Conservation (phyloP, 2,888 invertebrate genomes). For the Cryptus armator region DNA sequence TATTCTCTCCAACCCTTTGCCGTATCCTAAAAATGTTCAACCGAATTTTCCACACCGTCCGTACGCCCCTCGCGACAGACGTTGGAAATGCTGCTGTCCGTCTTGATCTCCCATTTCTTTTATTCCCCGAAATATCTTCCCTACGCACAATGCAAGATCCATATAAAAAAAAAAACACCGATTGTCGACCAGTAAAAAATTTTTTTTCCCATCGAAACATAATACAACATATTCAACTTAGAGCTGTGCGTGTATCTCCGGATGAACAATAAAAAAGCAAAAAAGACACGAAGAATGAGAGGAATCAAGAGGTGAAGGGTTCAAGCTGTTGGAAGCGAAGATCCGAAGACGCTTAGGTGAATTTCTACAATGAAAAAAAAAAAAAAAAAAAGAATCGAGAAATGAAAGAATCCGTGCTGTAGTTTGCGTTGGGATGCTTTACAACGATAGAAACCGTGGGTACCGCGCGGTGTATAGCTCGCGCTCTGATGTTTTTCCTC, state of each 20-base stretch:
- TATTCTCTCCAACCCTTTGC: constrained; percentile 36
- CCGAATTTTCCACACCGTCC: constrained; percentile 46
- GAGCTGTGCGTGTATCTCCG: constrained; percentile 26
- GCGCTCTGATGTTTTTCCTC: constrained; percentile 62
- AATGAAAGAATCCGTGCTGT: constrained; percentile 71
- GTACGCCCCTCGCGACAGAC: constrained; percentile 51
- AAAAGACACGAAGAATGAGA: constrained; percentile 24
- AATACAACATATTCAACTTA: constrained; percentile 13
- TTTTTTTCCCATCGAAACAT: constrained; percentile 5
- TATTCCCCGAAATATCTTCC: constrained; percentile 30
- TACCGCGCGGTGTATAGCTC: neutral
- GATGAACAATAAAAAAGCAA: neutral
- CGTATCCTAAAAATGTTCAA: neutral
- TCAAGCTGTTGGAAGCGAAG: constrained; percentile 21
- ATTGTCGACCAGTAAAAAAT: constrained; percentile 14
- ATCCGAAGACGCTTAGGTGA: constrained; percentile 32
- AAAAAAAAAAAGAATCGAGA: constrained; percentile 8
- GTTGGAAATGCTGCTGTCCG: constrained; percentile 53
- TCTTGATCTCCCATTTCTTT: constrained; percentile 34
- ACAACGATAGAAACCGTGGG: constrained; percentile 77
- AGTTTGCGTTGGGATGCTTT: constrained; percentile 40
- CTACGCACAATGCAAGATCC: constrained; percentile 14
- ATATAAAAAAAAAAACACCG: constrained; percentile 20
- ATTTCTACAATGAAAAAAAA: constrained; percentile 28
- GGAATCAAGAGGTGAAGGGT: constrained; percentile 53